These are phyloP conservation scores for Tretioscincus oriximinensis DNA, from an alignment of 2,113 vertebrate genomes.

Conservation along the genomic window DNA sequence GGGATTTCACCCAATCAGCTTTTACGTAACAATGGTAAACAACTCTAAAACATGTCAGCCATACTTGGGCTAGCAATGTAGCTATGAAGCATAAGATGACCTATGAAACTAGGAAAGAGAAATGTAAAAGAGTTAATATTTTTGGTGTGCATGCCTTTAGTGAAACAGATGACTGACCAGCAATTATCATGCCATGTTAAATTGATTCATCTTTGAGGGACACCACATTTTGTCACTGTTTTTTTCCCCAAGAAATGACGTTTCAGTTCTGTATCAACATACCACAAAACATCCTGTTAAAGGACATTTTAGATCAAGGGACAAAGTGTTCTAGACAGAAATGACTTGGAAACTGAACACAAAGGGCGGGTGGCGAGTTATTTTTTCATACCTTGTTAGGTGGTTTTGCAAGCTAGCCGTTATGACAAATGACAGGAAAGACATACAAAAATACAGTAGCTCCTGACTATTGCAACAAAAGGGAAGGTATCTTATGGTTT, in stretches of 20 bases:
- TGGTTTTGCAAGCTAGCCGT: constrained; percentile 46
- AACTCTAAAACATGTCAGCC: too few species aligned
- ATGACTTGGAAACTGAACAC: constrained; percentile 33
- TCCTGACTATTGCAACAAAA: constrained; percentile 34
- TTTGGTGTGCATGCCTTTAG: too few species aligned
- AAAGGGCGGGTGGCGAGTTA: constrained; percentile 7
- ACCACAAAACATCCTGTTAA: constrained; percentile 67
- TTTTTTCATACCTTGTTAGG: constrained; percentile 55
- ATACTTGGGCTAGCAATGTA: too few species aligned
- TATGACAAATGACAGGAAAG: constrained; percentile 35
- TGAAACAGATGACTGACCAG: too few species aligned
- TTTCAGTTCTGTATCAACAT: constrained; percentile 64
- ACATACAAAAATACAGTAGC: constrained; percentile 18
- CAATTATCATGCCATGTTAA: too few species aligned
- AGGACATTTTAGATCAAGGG: constrained; percentile 62
- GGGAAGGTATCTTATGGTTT: constrained; percentile 29
- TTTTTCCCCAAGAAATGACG: constrained; percentile 54
- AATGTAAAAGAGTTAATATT: too few species aligned
- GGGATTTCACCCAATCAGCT: too few species aligned
- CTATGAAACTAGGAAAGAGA: too few species aligned
- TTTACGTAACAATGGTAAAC: too few species aligned
- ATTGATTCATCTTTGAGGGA: too few species aligned
- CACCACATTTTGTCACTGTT: not conserved
- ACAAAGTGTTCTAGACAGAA: constrained; percentile 61
- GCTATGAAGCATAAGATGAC: too few species aligned